Base-by-base conservation (phyloP, 2,113 vertebrate species). In the Gymnobelideus leadbeateri region DNA sequence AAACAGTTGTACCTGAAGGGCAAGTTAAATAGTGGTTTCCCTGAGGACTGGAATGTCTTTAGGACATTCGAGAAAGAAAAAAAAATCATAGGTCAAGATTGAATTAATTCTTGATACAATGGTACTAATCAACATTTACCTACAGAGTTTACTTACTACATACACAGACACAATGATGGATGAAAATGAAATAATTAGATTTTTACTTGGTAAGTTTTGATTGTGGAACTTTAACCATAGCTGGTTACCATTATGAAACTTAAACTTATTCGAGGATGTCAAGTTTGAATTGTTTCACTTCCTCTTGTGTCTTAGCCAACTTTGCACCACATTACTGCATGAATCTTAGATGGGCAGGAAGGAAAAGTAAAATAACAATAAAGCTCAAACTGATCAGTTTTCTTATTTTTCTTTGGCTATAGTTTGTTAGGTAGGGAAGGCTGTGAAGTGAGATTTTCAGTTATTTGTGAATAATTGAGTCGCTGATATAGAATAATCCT, bases 261-360 rank as follows among this genome's bases (percentile, higher is more conserved):
- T 37, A 68, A 68, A 11, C 28, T 31, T 61, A 61, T 12, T 61
- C 6, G 3, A 84, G 68, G 68, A n/a, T 43, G 16, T 54, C 43
- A 96, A 52, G 3, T 91, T 89, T 96, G 77, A 90, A 55, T 95
- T 51, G 19, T 91, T 68, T 95, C 12, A 68, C 6, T 89, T 96
- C 94, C 51, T 61, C 91, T 89, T 50, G 91, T 91, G 23, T 91
- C 0, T 95, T 94, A 89, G 2, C 94, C 91, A 90, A 95, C 51
- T 95, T 94, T 47, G 95, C 46, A 84, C 25, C 31, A 50, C 47
- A 96, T 94, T 92, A 93, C 47, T 91, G 0, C 93, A 77, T 95
- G n/a, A 90, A 89, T 96, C 21, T 51, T 51, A 96, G 51, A 92
- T 46, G 3, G 7, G 8, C 90, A 54, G n/a, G 89, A 49, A 92